Conservation (phyloP, 2,888 invertebrate species). For the Branchellion lobata region DNA sequence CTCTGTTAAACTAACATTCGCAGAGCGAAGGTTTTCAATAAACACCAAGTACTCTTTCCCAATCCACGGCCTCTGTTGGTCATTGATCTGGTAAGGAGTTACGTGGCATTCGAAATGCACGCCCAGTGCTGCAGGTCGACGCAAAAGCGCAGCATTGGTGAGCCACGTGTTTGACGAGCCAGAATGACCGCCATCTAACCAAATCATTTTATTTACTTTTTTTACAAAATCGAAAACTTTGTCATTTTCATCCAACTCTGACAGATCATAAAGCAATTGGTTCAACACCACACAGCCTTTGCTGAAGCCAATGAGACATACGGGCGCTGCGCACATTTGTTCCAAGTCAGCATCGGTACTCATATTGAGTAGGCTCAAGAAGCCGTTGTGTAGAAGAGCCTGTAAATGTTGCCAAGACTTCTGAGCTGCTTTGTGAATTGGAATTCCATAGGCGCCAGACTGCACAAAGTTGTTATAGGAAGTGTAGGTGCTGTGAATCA, state of each 20-base stretch:
- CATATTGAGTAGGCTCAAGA: background rate
- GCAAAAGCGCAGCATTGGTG: slow-evolving; percentile 73
- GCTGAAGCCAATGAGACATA: slow-evolving; percentile 76
- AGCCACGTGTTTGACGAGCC: slow-evolving; percentile 86
- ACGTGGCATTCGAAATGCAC: slow-evolving; percentile 78
- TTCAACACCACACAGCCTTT: slow-evolving; percentile 91
- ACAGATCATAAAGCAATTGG: slow-evolving; percentile 77
- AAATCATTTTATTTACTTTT: slow-evolving; percentile 76
- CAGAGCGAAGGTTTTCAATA: slow-evolving; percentile 67
- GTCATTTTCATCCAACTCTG: slow-evolving; percentile 61
- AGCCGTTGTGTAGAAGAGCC: slow-evolving; percentile 62
- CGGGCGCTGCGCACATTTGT: slow-evolving; percentile 19
- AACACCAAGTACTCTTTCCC: slow-evolving; percentile 79
- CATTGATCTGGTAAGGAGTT: slow-evolving; percentile 84
- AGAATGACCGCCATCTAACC: slow-evolving; percentile 89
- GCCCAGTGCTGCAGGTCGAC: slow-evolving; percentile 70
- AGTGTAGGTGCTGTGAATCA: slow-evolving; percentile 80
- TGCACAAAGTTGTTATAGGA: slow-evolving; percentile 86
- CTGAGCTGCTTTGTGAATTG: slow-evolving; percentile 75
- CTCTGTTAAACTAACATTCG: background rate
- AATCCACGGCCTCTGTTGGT: slow-evolving; percentile 79
- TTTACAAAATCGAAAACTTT: slow-evolving; percentile 62
- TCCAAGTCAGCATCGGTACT: background rate
- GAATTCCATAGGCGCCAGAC: slow-evolving; percentile 75
- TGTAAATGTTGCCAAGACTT: slow-evolving; percentile 75